Conservation (phyloP, 2,113 vertebrate genomes). For the Gallinago jamesoni region DNA sequence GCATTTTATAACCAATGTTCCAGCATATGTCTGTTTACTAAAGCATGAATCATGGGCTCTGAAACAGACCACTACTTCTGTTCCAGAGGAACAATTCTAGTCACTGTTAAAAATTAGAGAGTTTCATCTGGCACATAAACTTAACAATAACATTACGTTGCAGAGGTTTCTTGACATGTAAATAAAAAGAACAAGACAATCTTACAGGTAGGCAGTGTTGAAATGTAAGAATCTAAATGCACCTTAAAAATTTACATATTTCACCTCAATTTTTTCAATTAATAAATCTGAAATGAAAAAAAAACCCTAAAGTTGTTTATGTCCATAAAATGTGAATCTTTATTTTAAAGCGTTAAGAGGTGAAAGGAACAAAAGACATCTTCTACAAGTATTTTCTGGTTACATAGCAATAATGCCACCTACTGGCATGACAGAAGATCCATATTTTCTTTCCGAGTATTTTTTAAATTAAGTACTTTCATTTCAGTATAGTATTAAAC, state of each 20-base stretch:
- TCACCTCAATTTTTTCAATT: not conserved
- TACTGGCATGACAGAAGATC: conserved; percentile 9
- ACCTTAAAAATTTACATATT: not conserved
- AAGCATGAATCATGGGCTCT: not conserved
- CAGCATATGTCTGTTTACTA: not conserved
- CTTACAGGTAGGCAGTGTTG: not conserved
- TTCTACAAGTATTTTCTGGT: not conserved
- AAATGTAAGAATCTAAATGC: not conserved
- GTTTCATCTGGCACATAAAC: not conserved
- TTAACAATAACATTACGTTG: not conserved
- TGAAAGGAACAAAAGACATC: not conserved
- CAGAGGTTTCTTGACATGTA: not conserved
- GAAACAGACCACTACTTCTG: not conserved
- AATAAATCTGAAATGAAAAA: not conserved
- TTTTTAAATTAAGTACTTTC: not conserved
- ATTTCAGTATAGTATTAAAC: not conserved
- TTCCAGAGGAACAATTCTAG: not conserved
- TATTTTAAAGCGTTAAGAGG: not conserved
- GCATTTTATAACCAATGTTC: not conserved
- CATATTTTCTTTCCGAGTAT: not conserved
- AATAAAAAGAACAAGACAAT: not conserved
- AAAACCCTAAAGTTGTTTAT: not conserved
- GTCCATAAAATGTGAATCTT: not conserved
- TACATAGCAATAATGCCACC: conserved; percentile 33
- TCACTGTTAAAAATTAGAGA: not conserved